Evolutionary conservation across 2,888 invertebrate species (phyloP), one percentile per base, ranked within the genome.

Genomic region (Cheilosia variabilis): DNA sequence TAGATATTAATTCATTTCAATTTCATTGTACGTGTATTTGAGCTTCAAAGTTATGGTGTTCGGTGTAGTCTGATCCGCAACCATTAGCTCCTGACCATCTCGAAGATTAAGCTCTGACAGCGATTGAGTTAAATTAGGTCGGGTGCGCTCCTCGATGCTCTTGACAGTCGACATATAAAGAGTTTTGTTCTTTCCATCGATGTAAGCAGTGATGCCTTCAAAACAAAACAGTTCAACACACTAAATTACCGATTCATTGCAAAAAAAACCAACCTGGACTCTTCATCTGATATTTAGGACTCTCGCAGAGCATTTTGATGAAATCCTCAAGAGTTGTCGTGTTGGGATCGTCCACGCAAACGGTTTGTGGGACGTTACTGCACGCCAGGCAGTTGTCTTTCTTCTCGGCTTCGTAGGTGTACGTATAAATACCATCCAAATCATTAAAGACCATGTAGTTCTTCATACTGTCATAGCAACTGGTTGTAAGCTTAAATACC

Each of bases 391-490:
- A 99, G 90, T 96, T 96, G 0, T 95, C 92, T 87, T 96, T 97
- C 89, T 94, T 96, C 90, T 98, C 98, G 0, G 98, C 97, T 91
- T 96, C 96, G 91, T 98, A 99, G 0, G 98, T 98, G 90, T 98
- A 98, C 0, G 98, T 97, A 90, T 99, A 99, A 43, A 99, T 96
- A 0, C 99, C 99, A 90, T 98, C 98, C 0, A 96, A 94, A 93
- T 99, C 97, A 90, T 98, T 99, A 90, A 99, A 96, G 78, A 99
- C 97, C 95, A 99, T 95, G 90, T 99, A 99, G 93, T 99, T 99
- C 91, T 98, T 96, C 93, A 99, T 94, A 45, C 96, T 96, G 1
- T 95, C 94, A 88, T 96, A 97, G 90, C 98, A 98, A 88, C 97
- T 98, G 37, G 98, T 97, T 0, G 98, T 98, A 77, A 99, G 91